Evolutionary conservation across 2,113 vertebrate genomes (phyloP).

Genomic region (Nymphicus hollandicus): DNA sequence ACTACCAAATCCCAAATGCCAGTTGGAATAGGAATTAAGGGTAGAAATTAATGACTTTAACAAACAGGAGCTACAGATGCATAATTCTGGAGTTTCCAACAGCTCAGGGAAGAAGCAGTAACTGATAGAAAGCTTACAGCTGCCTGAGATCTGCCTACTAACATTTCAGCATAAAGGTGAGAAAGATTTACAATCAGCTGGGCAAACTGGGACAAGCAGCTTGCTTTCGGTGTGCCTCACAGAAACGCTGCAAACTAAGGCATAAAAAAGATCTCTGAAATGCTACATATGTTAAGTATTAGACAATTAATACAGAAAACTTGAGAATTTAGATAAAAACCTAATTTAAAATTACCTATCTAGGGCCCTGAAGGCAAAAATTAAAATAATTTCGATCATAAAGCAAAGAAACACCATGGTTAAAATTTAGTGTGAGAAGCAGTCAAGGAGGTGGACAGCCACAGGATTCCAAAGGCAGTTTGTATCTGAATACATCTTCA

Average conservation of each 20-base stretch:
- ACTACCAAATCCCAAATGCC: not conserved
- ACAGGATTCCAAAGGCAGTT: not conserved
- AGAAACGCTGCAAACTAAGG: constrained; percentile 31
- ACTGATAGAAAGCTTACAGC: not conserved
- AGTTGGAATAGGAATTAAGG: constrained; percentile 1
- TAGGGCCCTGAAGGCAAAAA: not conserved
- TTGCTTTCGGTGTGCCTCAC: not conserved
- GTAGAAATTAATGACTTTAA: not conserved
- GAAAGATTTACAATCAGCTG: not conserved
- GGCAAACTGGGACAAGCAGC: not conserved
- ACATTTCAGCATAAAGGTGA: not conserved
- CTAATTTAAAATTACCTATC: not conserved
- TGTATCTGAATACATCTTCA: not conserved
- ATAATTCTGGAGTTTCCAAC: constrained; percentile 7
- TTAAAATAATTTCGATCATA: not conserved
- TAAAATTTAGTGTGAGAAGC: not conserved
- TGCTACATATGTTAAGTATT: not conserved
- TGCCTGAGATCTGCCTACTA: not conserved
- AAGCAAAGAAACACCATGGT: not conserved
- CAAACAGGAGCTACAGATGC: not conserved
- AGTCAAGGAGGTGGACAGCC: not conserved
- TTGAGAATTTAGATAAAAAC: not conserved
- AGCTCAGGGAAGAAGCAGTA: constrained; percentile 8
- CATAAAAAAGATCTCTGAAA: constrained; percentile 7
- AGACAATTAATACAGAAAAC: constrained; percentile 22